A percentile compares a stretch with the other conserved stretches of the same genome.
phyloP scores from a whole-genome alignment of 2,888 invertebrate genomes.

The Caradrina kadenii region DNA sequence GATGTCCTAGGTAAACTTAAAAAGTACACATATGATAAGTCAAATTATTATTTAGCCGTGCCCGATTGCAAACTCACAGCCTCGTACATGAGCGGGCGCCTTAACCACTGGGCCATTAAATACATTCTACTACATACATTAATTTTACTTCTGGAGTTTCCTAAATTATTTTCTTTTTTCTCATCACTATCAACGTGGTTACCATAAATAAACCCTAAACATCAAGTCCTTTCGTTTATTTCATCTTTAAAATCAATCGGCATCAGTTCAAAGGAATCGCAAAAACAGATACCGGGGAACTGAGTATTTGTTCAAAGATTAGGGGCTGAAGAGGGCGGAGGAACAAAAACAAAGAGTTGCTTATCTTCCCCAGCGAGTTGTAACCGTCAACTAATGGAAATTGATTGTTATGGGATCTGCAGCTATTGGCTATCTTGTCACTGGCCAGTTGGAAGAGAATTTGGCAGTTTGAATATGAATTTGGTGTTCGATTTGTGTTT shows the following conservation, averaged over 20 bases:
- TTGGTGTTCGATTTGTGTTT: not conserved
- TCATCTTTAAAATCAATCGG: constrained; percentile 25
- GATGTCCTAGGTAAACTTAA: too few relatives aligned
- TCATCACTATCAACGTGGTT: not conserved
- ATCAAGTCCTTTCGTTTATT: not conserved
- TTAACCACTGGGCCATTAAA: too few relatives aligned
- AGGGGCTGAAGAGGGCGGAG: not conserved
- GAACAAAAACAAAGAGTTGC: constrained; percentile 47
- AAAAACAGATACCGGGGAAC: constrained; percentile 21
- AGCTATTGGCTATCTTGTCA: constrained; percentile 34
- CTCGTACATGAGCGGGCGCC: too few relatives aligned
- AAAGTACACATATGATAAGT: too few relatives aligned
- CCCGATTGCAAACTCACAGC: too few relatives aligned
- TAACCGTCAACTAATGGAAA: constrained; percentile 59
- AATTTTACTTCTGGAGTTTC: too few relatives aligned
- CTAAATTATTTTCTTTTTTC: too few relatives aligned
- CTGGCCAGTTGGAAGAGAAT: constrained; percentile 1
- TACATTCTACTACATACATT: too few relatives aligned
- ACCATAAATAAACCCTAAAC: not conserved
- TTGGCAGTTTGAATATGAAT: constrained; percentile 21
- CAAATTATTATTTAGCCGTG: too few relatives aligned
- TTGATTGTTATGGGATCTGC: constrained; percentile 49
- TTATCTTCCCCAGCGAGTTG: constrained; percentile 46
- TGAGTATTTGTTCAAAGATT: constrained; percentile 41
- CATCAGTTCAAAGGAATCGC: constrained; percentile 15